Evolutionary conservation across 1,140 invertebrate species (phyloP), one percentile per base, ranked within the genome.

Genomic region (Drosophila hydei): DNA sequence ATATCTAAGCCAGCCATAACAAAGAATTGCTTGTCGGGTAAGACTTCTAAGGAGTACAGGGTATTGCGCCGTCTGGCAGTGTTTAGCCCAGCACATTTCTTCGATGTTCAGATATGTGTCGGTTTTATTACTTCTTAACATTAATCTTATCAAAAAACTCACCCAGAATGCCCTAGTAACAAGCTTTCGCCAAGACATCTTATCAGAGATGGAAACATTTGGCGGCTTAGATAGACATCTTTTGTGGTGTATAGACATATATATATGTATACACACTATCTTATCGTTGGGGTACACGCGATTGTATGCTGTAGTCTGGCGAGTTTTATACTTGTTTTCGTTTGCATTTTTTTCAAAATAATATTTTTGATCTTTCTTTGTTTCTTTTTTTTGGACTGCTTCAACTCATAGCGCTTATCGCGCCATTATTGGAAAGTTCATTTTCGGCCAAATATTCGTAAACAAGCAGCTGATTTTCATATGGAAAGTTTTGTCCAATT

Each of bases 401-500:
- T 45, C 52, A 50, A 70, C 60, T 27, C 21, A 12, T 16, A 7
- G 1, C 25, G 19, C 48, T 72, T 72, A 72, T 72, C 70, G 60
- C 16, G 0, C 33, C 50, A 63, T 70, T 63, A 55, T 38, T 52
- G 51, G 48, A 4, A 19, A 3, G 7, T 72, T 3, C 27, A 64
- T 50, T 70, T 70, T 70, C 23, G 4, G 4, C 59, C 12, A 21
- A 43, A 56, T 36, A 64, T 71, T 64, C 68, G 54, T 72, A 69
- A 80, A 81, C 59, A 75, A 72, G 42, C 14, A 11, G 14, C 33
- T 12, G n/a, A 55, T 47, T 65, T 33, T 12, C 43, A 42, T 59
- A 48, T 64, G 80, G 80, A 80, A 85, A 85, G 68, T 68, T 85
- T 79, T 74, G 9, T n/a, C 43, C 9, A 42, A 51, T 55, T 70